A percentile compares a stretch with the other conserved stretches of the same genome.
These are phyloP conservation scores for Drosophila mojavensis DNA, from an alignment of 1,140 invertebrate genomes.

Conservation along the genomic window DNA sequence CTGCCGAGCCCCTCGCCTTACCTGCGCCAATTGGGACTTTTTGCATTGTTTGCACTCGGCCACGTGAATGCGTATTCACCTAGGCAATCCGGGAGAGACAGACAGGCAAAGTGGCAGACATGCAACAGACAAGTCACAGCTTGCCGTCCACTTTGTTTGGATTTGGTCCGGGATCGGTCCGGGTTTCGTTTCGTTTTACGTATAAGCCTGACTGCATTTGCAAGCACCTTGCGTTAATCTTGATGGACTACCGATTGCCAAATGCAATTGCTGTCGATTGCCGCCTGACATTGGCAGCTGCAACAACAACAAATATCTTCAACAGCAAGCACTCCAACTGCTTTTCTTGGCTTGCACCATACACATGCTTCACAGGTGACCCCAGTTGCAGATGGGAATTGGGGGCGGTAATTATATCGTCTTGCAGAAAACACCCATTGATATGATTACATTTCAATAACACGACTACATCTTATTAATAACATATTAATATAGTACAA, in stretches of 20 bases:
- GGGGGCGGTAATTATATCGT: too few species aligned
- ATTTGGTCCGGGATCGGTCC: background rate
- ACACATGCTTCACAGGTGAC: too few species aligned
- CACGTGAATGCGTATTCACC: conserved; percentile 56
- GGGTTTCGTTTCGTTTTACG: background rate
- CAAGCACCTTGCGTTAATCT: conserved; percentile 41
- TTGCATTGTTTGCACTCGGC: conserved; percentile 58
- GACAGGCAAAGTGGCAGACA: background rate
- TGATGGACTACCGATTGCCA: conserved; percentile 59
- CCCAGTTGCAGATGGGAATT: too few species aligned
- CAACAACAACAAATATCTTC: background rate
- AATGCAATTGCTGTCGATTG: conserved; percentile 44
- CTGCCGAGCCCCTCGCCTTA: too few species aligned
- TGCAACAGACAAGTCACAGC: conserved; percentile 24
- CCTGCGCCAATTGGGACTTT: conserved; percentile 3
- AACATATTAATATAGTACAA: too few species aligned
- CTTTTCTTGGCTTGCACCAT: too few species aligned
- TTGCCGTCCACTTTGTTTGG: conserved; percentile 5
- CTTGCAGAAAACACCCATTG: too few species aligned
- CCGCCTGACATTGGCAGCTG: conserved; percentile 4
- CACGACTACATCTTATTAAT: too few species aligned
- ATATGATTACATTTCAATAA: too few species aligned
- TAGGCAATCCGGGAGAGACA: conserved; percentile 3
- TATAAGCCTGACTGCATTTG: background rate
- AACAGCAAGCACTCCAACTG: background rate